A percentile compares a stretch with the other conserved stretches of the same genome.
Conservation (phyloP, 2,797 vertebrate genomes). For the Philypnodon macrostomus region DNA sequence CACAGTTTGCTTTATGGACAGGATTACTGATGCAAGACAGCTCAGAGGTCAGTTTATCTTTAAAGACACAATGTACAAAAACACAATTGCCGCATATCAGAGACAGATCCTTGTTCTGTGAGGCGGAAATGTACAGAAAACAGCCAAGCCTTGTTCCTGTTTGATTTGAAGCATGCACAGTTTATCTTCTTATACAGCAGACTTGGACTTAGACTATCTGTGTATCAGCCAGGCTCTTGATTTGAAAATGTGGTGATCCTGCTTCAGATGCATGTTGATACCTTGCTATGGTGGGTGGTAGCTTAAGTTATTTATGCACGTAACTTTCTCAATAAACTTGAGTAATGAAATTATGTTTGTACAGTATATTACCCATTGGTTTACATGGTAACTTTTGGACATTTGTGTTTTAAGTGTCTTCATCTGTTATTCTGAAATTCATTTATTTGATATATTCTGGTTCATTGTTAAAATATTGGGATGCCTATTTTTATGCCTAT, state of each 20-base stretch:
- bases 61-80: constrained; percentile 51
- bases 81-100: constrained; percentile 47
- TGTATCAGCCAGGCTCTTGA: constrained; percentile 13
- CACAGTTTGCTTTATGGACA: constrained; percentile 18
- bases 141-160: constrained; percentile 44
- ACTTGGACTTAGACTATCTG: constrained; percentile 20
- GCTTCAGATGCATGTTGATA: no score
- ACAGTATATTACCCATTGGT: no score
- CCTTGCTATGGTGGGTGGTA: no score
- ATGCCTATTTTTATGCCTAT: no score
- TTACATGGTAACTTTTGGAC: no score
- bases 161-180: constrained; percentile 36
- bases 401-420: no score
- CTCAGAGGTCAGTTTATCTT: constrained; percentile 46
- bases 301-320: not conserved
- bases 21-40: constrained; percentile 24
- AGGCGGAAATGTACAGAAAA: constrained; percentile 42
- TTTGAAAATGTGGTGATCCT: constrained; percentile 23
- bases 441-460: no score
- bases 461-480: no score
- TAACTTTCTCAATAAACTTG: no score
- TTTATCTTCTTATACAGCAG: constrained; percentile 50
- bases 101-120: constrained; percentile 30
- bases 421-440: no score
- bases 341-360: no score